phyloP scores from a whole-genome alignment of 2,888 invertebrate genomes.

The Plagodis pulveraria region DNA sequence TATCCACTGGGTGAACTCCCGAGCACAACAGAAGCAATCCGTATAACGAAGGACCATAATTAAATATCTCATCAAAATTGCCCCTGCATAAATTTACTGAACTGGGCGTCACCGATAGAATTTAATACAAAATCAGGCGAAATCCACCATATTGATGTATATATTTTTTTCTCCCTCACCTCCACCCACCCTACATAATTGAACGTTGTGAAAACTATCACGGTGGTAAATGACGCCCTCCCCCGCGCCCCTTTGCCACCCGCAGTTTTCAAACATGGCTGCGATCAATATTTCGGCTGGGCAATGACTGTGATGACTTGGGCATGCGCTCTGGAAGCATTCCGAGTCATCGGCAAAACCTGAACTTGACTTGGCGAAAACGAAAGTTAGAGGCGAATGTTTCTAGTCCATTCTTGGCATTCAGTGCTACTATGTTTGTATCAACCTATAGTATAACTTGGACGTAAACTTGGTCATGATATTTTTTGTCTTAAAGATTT shows the following conservation, averaged over 20 bases:
- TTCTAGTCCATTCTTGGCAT: constrained; percentile 78
- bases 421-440: constrained; percentile 27
- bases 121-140: constrained; percentile 77
- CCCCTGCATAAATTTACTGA: constrained; percentile 60
- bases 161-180: constrained; percentile 69
- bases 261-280: constrained; percentile 80
- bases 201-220: constrained; percentile 84
- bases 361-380: constrained; percentile 85
- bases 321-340: constrained; percentile 68
- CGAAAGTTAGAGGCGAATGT: constrained; percentile 81
- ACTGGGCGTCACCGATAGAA: constrained; percentile 72
- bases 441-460: constrained; percentile 24
- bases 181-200: constrained; percentile 74
- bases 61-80: constrained; percentile 63
- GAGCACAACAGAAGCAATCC: constrained; percentile 22
- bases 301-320: constrained; percentile 84
- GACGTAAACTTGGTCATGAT: constrained; percentile 19
- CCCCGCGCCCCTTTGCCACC: constrained; percentile 45
- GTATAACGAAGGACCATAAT: constrained; percentile 43
- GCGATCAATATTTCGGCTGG: constrained; percentile 84
- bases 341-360: constrained; percentile 77
- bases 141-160: constrained; percentile 78
- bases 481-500: constrained; percentile 8
- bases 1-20: constrained; percentile 3
- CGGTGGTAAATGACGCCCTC: constrained; percentile 75